phyloP scores from a whole-genome alignment of 1,140 invertebrate species.

The Aporrectodea caliginosa region DNA sequence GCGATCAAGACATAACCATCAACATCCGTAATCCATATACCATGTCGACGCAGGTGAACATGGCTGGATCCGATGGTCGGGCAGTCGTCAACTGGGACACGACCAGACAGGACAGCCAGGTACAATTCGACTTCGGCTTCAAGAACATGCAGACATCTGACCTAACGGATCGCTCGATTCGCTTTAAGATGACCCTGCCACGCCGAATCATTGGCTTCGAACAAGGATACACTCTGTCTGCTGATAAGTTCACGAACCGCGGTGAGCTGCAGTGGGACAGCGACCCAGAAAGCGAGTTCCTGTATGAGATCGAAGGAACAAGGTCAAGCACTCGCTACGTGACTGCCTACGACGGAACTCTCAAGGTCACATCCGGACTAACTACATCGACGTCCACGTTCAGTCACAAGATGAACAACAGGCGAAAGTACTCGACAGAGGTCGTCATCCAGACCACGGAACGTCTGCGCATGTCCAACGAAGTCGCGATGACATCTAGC shows the following conservation, averaged over 20 bases:
- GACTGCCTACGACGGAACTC: slow-evolving; percentile 22
- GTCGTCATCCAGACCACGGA: slow-evolving; percentile 20
- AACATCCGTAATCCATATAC: slow-evolving; percentile 24
- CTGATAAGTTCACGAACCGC: slow-evolving; percentile 18
- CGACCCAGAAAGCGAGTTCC: slow-evolving; percentile 25
- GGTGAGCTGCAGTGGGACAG: slow-evolving; percentile 28
- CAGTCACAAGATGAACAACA: slow-evolving; percentile 16
- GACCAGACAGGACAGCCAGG: slow-evolving; percentile 24
- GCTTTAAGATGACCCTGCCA: slow-evolving; percentile 13
- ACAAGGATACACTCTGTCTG: slow-evolving; percentile 8
- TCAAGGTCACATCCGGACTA: slow-evolving; percentile 22
- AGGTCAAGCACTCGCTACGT: slow-evolving; percentile 6
- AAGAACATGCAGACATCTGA: slow-evolving; percentile 22
- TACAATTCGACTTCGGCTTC: slow-evolving; percentile 24
- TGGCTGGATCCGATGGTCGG: slow-evolving; percentile 26
- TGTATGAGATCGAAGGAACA: slow-evolving; percentile 17
- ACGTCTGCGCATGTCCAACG: slow-evolving; percentile 18
- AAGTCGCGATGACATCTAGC: slow-evolving; percentile 20
- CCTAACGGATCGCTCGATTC: slow-evolving; percentile 9
- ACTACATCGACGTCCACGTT: slow-evolving; percentile 15
- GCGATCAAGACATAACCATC: slow-evolving; percentile 27
- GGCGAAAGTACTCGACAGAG: slow-evolving; percentile 27
- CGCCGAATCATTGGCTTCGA: slow-evolving; percentile 11
- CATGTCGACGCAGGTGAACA: slow-evolving; percentile 22
- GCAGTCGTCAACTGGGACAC: slow-evolving; percentile 40